Percentiles rank a stretch among this genome's conserved stretches.
These are phyloP conservation scores for Nyleta sp. DNA, from an alignment of 2,888 invertebrate genomes.

Conservation along the genomic window DNA sequence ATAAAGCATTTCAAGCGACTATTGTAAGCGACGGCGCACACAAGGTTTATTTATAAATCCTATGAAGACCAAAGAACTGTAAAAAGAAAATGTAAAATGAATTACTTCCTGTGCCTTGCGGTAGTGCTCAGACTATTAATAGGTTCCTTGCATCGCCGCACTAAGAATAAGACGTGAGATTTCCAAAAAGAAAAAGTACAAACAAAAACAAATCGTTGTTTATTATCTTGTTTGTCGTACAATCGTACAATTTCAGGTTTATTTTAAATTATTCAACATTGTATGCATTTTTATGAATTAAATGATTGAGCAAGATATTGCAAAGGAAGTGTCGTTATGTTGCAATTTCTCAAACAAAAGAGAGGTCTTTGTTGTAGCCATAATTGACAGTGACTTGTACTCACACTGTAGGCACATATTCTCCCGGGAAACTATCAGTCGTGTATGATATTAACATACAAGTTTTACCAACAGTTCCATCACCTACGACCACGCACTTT, in stretches of 20 bases:
- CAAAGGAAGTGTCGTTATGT: no score
- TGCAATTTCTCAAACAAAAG: constrained; percentile 13
- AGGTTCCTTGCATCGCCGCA: constrained; percentile 71
- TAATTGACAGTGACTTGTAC: constrained; percentile 77
- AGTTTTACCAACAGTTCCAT: constrained; percentile 97
- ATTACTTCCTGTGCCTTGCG: constrained; percentile 75
- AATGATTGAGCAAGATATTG: no score
- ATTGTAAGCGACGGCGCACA: constrained; percentile 29
- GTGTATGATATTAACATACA: constrained; percentile 97
- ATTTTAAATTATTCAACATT: no score
- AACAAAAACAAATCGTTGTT: constrained; percentile 43
- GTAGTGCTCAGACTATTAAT: constrained; percentile 75
- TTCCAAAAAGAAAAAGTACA: constrained; percentile 64
- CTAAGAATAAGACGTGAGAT: constrained; percentile 69
- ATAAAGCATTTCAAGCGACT: constrained; percentile 47
- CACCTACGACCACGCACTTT: constrained; percentile 96
- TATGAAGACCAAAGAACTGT: constrained; percentile 66
- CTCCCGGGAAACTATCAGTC: constrained; percentile 96
- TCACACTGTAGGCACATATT: constrained; percentile 98
- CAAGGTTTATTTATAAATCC: constrained; percentile 51
- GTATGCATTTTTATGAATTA: no score
- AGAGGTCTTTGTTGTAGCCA: constrained; percentile 1
- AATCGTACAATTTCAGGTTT: no score
- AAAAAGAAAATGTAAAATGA: constrained; percentile 73
- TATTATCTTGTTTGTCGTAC: no score